Evolutionary conservation across 2,888 invertebrate species (phyloP).

Genomic region (Notodonta ziczac): DNA sequence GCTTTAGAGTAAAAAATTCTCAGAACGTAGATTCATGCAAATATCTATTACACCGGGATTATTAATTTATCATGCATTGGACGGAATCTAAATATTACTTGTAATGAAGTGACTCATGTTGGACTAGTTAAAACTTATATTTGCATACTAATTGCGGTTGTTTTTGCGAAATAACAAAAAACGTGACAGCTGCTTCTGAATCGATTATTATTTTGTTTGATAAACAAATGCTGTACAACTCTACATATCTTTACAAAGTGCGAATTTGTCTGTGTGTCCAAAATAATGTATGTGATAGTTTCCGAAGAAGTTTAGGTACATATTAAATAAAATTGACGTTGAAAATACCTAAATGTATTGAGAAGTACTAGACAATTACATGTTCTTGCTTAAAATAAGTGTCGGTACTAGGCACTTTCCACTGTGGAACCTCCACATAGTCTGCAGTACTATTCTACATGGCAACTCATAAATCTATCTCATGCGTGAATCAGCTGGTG

Average conservation of each 20-base stretch:
- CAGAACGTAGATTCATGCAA: conserved; percentile 14
- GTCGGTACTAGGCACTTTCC: too few relatives aligned
- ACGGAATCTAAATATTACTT: conserved; percentile 40
- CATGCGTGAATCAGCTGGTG: too few relatives aligned
- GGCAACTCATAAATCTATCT: too few relatives aligned
- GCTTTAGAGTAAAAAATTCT: conserved; percentile 14
- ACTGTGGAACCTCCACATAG: too few relatives aligned
- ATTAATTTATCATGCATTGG: conserved; percentile 35
- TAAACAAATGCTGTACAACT: background rate
- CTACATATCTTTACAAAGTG: background rate
- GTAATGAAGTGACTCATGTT: conserved; percentile 32
- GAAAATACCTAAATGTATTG: too few relatives aligned
- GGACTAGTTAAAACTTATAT: conserved; percentile 29
- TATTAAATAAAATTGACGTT: too few relatives aligned
- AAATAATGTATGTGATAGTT: background rate
- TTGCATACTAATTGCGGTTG: conserved; percentile 36
- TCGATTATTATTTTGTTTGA: conserved; percentile 30
- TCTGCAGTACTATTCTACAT: too few relatives aligned
- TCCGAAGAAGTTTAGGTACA: too few relatives aligned
- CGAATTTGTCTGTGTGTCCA: background rate
- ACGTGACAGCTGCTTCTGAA: conserved; percentile 38
- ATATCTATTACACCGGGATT: conserved; percentile 22
- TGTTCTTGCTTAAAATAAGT: too few relatives aligned
- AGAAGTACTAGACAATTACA: too few relatives aligned
- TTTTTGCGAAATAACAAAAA: conserved; percentile 31